These are phyloP conservation scores for Aelia acuminata DNA, from an alignment of 2,888 invertebrate genomes.

Conservation along the genomic window DNA sequence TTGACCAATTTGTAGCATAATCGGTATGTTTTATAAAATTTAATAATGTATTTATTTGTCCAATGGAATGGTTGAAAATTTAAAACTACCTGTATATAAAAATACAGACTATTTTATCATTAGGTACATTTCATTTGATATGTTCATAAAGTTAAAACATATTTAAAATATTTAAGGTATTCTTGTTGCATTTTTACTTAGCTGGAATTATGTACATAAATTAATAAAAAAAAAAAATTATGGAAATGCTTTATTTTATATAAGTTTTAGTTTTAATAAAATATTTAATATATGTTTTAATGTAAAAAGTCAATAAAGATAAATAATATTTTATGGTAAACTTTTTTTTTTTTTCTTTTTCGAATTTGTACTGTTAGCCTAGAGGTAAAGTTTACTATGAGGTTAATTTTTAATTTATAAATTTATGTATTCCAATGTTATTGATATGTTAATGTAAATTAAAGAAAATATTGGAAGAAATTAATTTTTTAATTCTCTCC, in stretches of 20 bases:
- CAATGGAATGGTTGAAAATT: not conserved
- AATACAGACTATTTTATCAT: not conserved
- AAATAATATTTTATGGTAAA: not conserved
- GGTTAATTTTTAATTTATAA: constrained; percentile 21
- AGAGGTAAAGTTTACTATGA: not conserved
- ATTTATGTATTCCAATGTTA: not conserved
- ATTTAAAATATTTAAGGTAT: constrained; percentile 15
- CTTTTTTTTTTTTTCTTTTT: not conserved
- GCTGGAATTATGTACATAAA: not conserved
- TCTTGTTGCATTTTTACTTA: not conserved
- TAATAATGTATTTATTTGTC: not conserved
- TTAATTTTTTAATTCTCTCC: no score
- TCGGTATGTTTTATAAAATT: constrained; percentile 28
- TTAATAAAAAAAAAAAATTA: not conserved
- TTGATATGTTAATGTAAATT: not conserved
- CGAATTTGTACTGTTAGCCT: not conserved
- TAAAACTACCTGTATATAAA: not conserved
- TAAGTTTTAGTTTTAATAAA: constrained; percentile 26
- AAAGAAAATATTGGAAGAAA: not conserved
- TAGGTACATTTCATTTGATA: not conserved
- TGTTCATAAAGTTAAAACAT: not conserved
- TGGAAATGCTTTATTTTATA: constrained; percentile 26
- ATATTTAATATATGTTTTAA: constrained; percentile 16
- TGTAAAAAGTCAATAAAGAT: constrained; percentile 9
- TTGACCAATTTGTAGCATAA: constrained; percentile 13